phyloP scores from a whole-genome alignment of 2,797 vertebrate species.

The Craterocephalus amniculus region DNA sequence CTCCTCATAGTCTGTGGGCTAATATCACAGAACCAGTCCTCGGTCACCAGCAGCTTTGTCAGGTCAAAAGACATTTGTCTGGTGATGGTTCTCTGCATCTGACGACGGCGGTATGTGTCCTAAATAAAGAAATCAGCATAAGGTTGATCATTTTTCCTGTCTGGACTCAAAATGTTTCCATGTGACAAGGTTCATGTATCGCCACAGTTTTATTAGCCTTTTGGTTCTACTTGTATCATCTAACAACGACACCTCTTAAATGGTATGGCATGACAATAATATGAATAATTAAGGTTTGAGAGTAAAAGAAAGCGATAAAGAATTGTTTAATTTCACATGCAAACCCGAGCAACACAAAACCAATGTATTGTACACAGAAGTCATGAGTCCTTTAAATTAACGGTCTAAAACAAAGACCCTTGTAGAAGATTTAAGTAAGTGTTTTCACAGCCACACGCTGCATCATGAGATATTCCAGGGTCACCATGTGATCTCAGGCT shows the following conservation, averaged over 20 bases:
- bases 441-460: slow-evolving; percentile 10
- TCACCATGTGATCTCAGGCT: slow-evolving; percentile 36
- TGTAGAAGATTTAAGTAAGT: slow-evolving; percentile 2
- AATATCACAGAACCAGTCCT: slow-evolving; percentile 99
- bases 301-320: background rate
- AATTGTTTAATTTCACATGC: background rate
- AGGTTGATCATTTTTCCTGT: background rate
- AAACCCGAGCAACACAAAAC: slow-evolving; percentile 17
- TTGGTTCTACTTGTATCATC: background rate
- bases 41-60: slow-evolving; percentile 95
- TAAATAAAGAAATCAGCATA: slow-evolving; percentile 64
- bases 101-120: slow-evolving; percentile 95
- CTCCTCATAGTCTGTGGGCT: slow-evolving; percentile 99
- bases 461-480: slow-evolving; percentile 47
- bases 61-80: slow-evolving; percentile 99
- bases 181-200: background rate
- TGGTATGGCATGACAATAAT: background rate
- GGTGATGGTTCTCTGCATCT: slow-evolving; percentile 94
- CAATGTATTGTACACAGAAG: background rate
- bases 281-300: background rate
- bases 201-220: background rate
- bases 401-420: slow-evolving; percentile 4
- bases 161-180: background rate
- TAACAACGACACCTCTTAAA: background rate
- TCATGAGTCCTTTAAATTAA: background rate